Conservation (phyloP, 2,888 invertebrate species). For the Agriopis leucophaearia region DNA sequence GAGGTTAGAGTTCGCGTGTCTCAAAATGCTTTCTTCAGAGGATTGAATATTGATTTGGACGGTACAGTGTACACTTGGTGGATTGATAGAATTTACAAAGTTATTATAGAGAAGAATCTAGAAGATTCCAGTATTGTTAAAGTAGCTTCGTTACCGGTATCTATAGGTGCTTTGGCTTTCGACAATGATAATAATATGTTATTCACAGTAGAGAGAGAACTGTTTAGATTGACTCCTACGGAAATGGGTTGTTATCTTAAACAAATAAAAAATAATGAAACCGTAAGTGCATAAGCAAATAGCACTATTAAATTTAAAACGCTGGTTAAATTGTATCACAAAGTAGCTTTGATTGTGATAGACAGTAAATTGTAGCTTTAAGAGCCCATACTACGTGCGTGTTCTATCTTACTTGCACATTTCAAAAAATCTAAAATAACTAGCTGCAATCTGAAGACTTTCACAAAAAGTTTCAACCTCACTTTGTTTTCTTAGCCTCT, state of each 20-base stretch:
- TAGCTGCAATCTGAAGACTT: too few species aligned
- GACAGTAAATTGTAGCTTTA: slow-evolving; percentile 10
- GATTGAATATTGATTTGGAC: slow-evolving; percentile 69
- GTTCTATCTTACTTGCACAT: not conserved
- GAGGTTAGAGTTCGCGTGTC: slow-evolving; percentile 61
- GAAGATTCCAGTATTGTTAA: slow-evolving; percentile 61
- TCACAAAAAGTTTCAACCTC: too few species aligned
- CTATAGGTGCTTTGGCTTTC: slow-evolving; percentile 71
- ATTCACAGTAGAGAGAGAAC: slow-evolving; percentile 62
- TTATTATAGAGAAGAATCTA: slow-evolving; percentile 61
- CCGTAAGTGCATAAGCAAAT: not conserved
- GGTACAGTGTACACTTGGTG: slow-evolving; percentile 75
- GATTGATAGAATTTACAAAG: slow-evolving; percentile 75
- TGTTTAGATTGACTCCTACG: slow-evolving; percentile 60
- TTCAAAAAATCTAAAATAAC: too few species aligned
- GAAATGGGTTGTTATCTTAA: slow-evolving; percentile 47
- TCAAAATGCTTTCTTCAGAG: slow-evolving; percentile 71
- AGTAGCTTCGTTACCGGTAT: slow-evolving; percentile 57
- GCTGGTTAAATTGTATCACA: not conserved
- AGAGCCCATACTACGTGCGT: slow-evolving; percentile 4
- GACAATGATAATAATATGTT: slow-evolving; percentile 74
- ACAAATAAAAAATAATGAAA: not conserved
- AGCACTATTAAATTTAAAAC: not conserved
- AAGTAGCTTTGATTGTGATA: slow-evolving; percentile 28
- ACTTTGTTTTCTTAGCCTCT: too few species aligned